Percentiles rank a stretch among this genome's conserved stretches.
These are phyloP conservation scores for Gopherus evgoodei DNA, from an alignment of 2,113 vertebrate genomes.

Conservation along the genomic window DNA sequence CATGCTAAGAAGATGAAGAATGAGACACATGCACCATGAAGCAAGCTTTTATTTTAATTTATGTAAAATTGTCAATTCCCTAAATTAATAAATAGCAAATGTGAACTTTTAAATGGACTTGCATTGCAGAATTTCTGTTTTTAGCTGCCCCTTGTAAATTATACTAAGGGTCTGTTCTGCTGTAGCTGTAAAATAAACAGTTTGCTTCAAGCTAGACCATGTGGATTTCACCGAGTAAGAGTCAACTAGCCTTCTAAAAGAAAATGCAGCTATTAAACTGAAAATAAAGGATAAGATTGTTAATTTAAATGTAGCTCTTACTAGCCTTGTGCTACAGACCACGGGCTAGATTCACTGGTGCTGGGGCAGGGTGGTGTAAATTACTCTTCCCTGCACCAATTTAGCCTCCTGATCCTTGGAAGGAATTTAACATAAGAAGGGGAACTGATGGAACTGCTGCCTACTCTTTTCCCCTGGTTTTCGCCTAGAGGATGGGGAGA, in stretches of 20 bases:
- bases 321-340: slow-evolving; percentile 19
- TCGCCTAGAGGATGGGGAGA: not conserved
- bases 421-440: not conserved
- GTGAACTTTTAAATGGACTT: not conserved
- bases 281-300: slow-evolving; percentile 56
- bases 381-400: not conserved
- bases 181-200: not conserved
- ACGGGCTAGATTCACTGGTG: accelerated
- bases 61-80: slow-evolving; percentile 36
- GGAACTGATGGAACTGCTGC: not conserved
- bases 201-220: not conserved
- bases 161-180: not conserved
- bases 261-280: not conserved
- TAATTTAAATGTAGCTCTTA: slow-evolving; percentile 60
- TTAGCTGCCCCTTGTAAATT: not conserved
- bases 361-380: not conserved
- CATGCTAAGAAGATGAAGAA: slow-evolving; percentile 1
- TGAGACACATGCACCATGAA: not conserved
- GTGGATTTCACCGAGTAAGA: not conserved
- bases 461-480: not conserved
- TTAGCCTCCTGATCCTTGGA: not conserved
- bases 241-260: not conserved
- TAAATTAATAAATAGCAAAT: slow-evolving; percentile 44
- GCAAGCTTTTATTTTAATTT: slow-evolving; percentile 45
- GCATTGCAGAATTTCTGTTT: not conserved